phyloP scores from a whole-genome alignment of 2,888 invertebrate species.

The Horisme vitalbata region DNA sequence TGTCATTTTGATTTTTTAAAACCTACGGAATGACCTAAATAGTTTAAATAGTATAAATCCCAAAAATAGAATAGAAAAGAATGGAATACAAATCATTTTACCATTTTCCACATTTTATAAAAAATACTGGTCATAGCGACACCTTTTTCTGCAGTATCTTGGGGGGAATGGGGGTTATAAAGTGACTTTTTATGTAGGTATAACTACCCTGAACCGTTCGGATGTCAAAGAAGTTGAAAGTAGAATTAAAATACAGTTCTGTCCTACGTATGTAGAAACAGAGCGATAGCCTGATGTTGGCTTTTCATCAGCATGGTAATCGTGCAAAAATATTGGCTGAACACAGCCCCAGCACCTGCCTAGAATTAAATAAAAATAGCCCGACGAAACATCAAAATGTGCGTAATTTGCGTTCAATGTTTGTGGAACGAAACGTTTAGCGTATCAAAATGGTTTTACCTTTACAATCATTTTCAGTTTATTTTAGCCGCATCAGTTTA shows the following conservation, averaged over 20 bases:
- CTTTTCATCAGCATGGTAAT: slow-evolving; percentile 82
- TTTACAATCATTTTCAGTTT: slow-evolving; percentile 22
- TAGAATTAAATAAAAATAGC: slow-evolving; percentile 82
- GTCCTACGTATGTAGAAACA: slow-evolving; percentile 48
- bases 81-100: no score
- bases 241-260: slow-evolving; percentile 56
- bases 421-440: slow-evolving; percentile 57
- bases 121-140: no score
- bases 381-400: slow-evolving; percentile 61
- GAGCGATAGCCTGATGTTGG: slow-evolving; percentile 66
- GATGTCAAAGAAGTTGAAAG: slow-evolving; percentile 53
- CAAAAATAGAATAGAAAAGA: no score
- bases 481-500: slow-evolving; percentile 14
- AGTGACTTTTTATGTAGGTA: background rate
- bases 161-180: no score
- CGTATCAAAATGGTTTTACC: slow-evolving; percentile 45
- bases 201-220: slow-evolving; percentile 15
- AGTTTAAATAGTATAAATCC: no score
- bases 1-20: no score
- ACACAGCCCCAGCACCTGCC: slow-evolving; percentile 68
- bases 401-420: slow-evolving; percentile 64
- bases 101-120: no score
- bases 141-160: no score
- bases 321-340: slow-evolving; percentile 77
- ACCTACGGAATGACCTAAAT: no score